Evolutionary conservation across 1,140 invertebrate species (phyloP).

Genomic region (Heliothis subflexa): DNA sequence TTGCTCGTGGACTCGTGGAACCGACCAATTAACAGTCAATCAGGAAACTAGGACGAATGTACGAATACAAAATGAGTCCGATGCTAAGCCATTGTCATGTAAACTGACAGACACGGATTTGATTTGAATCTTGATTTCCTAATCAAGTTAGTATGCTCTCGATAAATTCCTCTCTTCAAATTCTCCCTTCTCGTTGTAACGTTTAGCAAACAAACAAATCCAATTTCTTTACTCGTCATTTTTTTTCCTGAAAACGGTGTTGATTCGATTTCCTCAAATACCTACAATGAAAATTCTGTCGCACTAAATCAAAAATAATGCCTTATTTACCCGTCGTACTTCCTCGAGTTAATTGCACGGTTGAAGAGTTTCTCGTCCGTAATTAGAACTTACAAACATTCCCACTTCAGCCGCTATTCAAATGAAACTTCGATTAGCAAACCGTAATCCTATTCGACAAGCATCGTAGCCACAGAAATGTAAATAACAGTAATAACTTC

Average conservation of each 20-base stretch:
- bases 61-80: not conserved
- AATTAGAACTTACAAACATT: constrained; percentile 21
- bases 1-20: constrained; percentile 26
- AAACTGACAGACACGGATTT: constrained; percentile 4
- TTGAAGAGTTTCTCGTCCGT: constrained; percentile 17
- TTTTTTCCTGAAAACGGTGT: constrained; percentile 47
- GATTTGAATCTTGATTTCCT: constrained; percentile 50
- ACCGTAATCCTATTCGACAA: constrained; percentile 11
- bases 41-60: constrained; percentile 32
- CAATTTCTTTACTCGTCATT: constrained; percentile 58
- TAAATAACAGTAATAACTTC: too few species aligned
- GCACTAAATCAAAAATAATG: constrained; percentile 40
- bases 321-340: constrained; percentile 26
- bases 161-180: constrained; percentile 54
- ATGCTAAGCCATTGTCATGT: not conserved
- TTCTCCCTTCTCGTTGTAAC: constrained; percentile 30
- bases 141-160: constrained; percentile 44
- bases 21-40: constrained; percentile 39
- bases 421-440: constrained; percentile 17
- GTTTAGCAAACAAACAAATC: constrained; percentile 58
- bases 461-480: too few species aligned
- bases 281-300: constrained; percentile 39
- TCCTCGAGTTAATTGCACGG: constrained; percentile 28
- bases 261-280: constrained; percentile 46
- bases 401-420: constrained; percentile 15